Evolutionary conservation across 2,797 vertebrate species (phyloP).

Genomic region (Gobionotothen gibberifrons): DNA sequence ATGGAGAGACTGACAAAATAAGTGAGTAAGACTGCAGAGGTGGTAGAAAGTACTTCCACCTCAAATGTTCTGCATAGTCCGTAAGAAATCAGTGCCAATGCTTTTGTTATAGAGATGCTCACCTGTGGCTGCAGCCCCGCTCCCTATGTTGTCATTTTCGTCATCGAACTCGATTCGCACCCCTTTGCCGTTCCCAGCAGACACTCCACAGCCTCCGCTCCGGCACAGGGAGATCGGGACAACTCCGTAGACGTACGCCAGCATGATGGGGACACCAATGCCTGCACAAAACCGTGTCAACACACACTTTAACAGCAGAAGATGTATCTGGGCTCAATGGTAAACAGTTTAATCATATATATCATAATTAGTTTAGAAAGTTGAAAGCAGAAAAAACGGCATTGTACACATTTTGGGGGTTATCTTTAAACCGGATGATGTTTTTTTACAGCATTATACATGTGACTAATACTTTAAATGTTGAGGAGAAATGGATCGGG

Average conservation of each 20-base stretch:
- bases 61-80: background rate
- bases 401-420: background rate
- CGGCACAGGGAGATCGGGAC: conserved; percentile 98
- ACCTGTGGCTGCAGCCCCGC: conserved; percentile 92
- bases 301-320: background rate
- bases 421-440: background rate
- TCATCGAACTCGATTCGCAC: conserved; percentile 99
- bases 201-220: conserved; percentile 97
- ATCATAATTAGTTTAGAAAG: background rate
- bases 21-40: background rate
- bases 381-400: background rate
- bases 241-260: conserved; percentile 98
- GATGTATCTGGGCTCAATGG: background rate
- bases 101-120: conserved; percentile 51
- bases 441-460: background rate
- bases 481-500: background rate
- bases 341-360: background rate
- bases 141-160: conserved; percentile 95
- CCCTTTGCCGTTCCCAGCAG: conserved; percentile 95
- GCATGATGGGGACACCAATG: conserved; percentile 98
- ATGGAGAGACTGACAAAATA: background rate
- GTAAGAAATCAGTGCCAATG: background rate
- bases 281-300: conserved; percentile 76
- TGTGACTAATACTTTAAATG: background rate
- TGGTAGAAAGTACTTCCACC: background rate